Evolutionary conservation across 1,140 invertebrate species (phyloP).

Genomic region (Stegodyphus mimosarum): DNA sequence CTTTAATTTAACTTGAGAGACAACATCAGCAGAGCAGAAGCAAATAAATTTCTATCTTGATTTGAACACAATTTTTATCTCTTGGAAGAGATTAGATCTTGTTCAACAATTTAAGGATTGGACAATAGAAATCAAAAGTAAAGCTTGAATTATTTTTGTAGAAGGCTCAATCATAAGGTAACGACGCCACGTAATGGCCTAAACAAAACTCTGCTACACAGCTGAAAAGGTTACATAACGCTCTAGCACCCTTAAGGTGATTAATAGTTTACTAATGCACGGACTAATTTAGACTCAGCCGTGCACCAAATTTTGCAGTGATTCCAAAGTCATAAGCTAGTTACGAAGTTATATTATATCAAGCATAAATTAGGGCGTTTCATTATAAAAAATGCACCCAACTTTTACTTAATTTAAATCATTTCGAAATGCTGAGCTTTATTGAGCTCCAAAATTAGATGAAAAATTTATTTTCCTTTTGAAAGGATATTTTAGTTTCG

Average conservation of each 20-base stretch:
- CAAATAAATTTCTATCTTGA: too few species aligned
- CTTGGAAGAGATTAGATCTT: too few species aligned
- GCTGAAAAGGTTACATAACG: too few species aligned
- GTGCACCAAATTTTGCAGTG: slow-evolving; percentile 5
- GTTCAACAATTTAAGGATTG: too few species aligned
- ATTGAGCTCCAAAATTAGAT: slow-evolving; percentile 5
- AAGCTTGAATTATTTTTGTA: too few species aligned
- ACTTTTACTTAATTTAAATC: slow-evolving; percentile 43
- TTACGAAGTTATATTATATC: slow-evolving; percentile 35
- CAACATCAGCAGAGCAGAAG: too few species aligned
- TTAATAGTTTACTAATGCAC: slow-evolving; percentile 21
- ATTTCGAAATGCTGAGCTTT: background rate
- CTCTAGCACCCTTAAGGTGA: slow-evolving; percentile 17
- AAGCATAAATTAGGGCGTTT: slow-evolving; percentile 10
- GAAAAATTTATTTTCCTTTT: background rate
- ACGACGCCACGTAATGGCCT: too few species aligned
- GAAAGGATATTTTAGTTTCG: background rate
- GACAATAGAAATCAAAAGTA: too few species aligned
- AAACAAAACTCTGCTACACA: too few species aligned
- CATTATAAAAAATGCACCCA: slow-evolving; percentile 9
- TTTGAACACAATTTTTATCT: too few species aligned
- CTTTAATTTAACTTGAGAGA: too few species aligned
- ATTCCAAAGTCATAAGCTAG: slow-evolving; percentile 35
- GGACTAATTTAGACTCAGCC: slow-evolving; percentile 32
- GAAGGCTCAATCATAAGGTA: too few species aligned